phyloP scores from a whole-genome alignment of 2,797 vertebrate species.

The Acomys russatus region DNA sequence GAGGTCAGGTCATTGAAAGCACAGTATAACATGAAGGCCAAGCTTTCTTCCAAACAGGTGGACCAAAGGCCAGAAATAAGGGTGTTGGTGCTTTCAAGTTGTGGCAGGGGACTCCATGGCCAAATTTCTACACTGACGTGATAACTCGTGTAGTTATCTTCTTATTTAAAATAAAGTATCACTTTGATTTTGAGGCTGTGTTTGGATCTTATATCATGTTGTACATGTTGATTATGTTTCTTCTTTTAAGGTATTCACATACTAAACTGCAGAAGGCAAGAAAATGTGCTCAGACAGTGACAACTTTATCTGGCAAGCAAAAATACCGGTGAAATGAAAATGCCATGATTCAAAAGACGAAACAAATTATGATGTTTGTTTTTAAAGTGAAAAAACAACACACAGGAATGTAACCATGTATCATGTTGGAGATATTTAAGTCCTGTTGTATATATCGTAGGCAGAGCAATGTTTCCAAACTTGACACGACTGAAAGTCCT shows the following conservation, averaged over 20 bases:
- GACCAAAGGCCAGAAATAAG: not conserved
- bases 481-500: not conserved
- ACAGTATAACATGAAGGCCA: not conserved
- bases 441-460: not conserved
- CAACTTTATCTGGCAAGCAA: not conserved
- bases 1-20: slow-evolving; percentile 70
- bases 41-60: fast-evolving
- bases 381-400: not conserved
- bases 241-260: no score
- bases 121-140: not conserved
- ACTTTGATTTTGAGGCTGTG: no score
- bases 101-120: not conserved
- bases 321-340: not conserved
- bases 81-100: not conserved
- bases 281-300: not conserved
- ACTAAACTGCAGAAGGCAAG: not conserved
- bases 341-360: not conserved
- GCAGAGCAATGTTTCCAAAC: not conserved
- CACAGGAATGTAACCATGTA: not conserved
- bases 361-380: not conserved
- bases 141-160: not conserved
- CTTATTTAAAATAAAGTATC: not conserved
- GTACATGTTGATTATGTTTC: no score
- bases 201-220: not conserved
- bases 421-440: not conserved